These are phyloP conservation scores for Miltochrista miniata DNA, from an alignment of 2,888 invertebrate genomes.

Conservation along the genomic window DNA sequence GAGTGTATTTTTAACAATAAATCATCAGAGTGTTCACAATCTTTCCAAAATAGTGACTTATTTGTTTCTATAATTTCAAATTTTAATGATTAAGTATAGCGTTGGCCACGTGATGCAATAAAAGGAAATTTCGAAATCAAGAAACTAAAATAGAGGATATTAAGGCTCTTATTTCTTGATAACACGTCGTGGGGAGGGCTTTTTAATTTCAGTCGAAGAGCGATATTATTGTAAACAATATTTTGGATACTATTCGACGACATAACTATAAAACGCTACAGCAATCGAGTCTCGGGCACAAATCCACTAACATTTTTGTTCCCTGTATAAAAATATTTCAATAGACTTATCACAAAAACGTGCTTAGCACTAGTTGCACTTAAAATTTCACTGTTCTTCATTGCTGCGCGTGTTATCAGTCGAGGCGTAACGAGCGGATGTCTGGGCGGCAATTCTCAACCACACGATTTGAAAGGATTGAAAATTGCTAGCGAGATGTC, in stretches of 20 bases:
- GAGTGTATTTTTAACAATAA: no score
- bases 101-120: constrained; percentile 4
- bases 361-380: constrained; percentile 27
- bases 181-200: constrained; percentile 1
- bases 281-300: constrained; percentile 21
- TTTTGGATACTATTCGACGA: constrained; percentile 20
- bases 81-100: no score
- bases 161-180: constrained; percentile 2
- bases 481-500: no score
- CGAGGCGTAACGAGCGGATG: background rate
- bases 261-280: constrained; percentile 20
- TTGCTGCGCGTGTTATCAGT: constrained; percentile 16
- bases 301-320: constrained; percentile 24
- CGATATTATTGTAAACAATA: constrained; percentile 3
- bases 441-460: no score
- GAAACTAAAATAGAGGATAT: background rate
- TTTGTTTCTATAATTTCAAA: no score
- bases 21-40: no score
- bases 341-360: constrained; percentile 32
- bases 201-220: constrained; percentile 9
- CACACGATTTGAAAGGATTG: no score
- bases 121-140: background rate
- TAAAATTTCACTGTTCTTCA: constrained; percentile 16
- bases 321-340: constrained; percentile 40
- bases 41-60: no score